These are phyloP conservation scores for Chesias legatella DNA, from an alignment of 2,888 invertebrate genomes.

Conservation along the genomic window DNA sequence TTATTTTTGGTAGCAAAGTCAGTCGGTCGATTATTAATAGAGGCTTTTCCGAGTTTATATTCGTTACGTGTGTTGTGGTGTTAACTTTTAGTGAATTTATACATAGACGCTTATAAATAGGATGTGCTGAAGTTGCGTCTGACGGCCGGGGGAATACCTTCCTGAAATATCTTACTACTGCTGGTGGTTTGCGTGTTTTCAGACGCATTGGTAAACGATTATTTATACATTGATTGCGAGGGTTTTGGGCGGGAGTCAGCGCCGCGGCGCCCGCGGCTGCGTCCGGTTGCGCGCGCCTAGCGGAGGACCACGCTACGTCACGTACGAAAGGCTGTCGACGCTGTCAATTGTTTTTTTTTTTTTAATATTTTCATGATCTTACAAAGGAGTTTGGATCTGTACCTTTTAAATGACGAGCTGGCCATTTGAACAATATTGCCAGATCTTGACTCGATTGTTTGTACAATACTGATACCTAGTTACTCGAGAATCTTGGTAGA, in stretches of 20 bases:
- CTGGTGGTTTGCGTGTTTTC: constrained; percentile 76
- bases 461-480: too few species aligned
- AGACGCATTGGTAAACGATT: constrained; percentile 80
- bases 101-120: constrained; percentile 81
- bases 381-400: too few species aligned
- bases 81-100: constrained; percentile 82
- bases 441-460: too few species aligned
- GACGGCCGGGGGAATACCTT: constrained; percentile 81
- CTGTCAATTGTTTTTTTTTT: too few species aligned
- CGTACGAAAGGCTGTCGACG: too few species aligned
- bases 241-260: constrained; percentile 47
- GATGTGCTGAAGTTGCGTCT: constrained; percentile 80
- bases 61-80: constrained; percentile 81
- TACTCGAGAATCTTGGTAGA: too few species aligned
- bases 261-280: constrained; percentile 33
- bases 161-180: constrained; percentile 81
- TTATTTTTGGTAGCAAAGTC: constrained; percentile 82
- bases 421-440: too few species aligned
- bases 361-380: too few species aligned
- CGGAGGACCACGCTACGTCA: neutral
- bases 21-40: constrained; percentile 82
- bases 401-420: too few species aligned
- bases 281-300: constrained; percentile 18
- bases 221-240: constrained; percentile 76
- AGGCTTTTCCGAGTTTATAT: constrained; percentile 81